Percentiles rank a stretch among this genome's conserved stretches.
These are phyloP conservation scores for Gambusia holbrooki DNA, from an alignment of 2,113 vertebrate species.

Conservation along the genomic window DNA sequence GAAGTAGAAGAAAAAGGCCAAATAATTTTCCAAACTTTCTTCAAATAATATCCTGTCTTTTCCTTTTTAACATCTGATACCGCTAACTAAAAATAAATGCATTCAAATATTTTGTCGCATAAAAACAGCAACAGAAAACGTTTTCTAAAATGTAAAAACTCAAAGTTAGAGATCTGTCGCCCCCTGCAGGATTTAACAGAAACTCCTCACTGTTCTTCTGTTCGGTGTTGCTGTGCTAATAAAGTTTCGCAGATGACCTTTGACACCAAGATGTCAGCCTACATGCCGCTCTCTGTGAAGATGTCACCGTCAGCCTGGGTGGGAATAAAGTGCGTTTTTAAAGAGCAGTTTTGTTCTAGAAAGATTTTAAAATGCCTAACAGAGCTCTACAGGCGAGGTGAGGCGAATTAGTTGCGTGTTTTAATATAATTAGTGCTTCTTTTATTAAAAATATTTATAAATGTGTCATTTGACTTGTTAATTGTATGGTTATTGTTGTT, in stretches of 20 bases:
- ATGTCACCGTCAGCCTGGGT: slow-evolving; percentile 72
- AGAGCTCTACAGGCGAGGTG: slow-evolving; percentile 69
- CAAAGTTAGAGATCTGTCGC: slow-evolving; percentile 7
- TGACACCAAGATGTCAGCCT: slow-evolving; percentile 77
- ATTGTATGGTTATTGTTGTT: too few species aligned
- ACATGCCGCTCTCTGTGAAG: slow-evolving; percentile 56
- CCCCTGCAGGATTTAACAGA: slow-evolving; percentile 15
- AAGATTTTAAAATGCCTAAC: slow-evolving; percentile 22
- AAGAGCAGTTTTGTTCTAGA: slow-evolving; percentile 9
- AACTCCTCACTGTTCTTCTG: background rate
- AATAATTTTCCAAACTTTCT: too few species aligned
- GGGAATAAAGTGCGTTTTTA: slow-evolving; percentile 43
- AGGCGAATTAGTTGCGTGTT: slow-evolving; percentile 29
- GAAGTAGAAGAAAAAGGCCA: too few species aligned
- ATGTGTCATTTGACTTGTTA: background rate
- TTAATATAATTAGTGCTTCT: background rate
- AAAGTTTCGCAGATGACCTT: slow-evolving; percentile 65
- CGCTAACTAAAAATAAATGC: too few species aligned
- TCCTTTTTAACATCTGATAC: too few species aligned
- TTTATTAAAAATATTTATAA: background rate
- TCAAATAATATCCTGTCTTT: too few species aligned
- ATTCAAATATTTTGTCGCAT: too few species aligned
- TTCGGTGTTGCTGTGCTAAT: slow-evolving; percentile 38
- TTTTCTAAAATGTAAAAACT: too few species aligned
- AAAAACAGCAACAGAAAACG: too few species aligned